Percentiles rank a stretch among this genome's conserved stretches.
Conservation (phyloP, 2,113 vertebrate genomes). For the Nothocercus julius region DNA sequence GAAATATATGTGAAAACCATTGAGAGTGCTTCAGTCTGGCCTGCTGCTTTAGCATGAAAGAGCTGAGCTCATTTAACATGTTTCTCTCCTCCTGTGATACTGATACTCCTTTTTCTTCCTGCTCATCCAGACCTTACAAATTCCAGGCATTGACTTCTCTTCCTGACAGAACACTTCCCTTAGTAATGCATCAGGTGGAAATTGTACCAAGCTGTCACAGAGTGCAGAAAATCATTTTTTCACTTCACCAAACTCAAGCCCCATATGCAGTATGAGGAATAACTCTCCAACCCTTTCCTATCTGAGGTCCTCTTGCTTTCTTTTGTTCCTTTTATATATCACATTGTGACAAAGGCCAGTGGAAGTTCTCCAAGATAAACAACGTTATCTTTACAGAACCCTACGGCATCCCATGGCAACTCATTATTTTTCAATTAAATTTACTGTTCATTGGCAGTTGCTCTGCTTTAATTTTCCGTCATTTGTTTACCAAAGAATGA, state of each 20-base stretch:
- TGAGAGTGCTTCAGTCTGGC: neutral
- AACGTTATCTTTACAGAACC: constrained; percentile 75
- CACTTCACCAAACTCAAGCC: neutral
- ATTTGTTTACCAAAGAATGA: constrained; percentile 78
- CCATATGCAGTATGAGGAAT: neutral
- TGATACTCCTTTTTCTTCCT: constrained; percentile 53
- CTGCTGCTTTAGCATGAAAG: neutral
- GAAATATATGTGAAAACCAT: constrained; percentile 19
- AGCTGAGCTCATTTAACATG: accelerated
- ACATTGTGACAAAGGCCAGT: constrained; percentile 67
- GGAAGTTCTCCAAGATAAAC: constrained; percentile 77
- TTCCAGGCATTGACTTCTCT: neutral
- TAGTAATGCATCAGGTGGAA: neutral
- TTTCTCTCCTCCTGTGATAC: neutral
- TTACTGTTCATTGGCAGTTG: constrained; percentile 78
- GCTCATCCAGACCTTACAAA: neutral
- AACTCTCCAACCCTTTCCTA: neutral
- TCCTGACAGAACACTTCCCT: neutral
- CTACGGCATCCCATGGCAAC: constrained; percentile 71
- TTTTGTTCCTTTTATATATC: constrained; percentile 46
- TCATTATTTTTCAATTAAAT: constrained; percentile 84
- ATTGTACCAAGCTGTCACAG: neutral
- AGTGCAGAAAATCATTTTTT: neutral
- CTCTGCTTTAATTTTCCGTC: constrained; percentile 79
- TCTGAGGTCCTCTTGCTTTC: neutral